Conservation (phyloP, 2,113 vertebrate species). For the Ifrita kowaldi region DNA sequence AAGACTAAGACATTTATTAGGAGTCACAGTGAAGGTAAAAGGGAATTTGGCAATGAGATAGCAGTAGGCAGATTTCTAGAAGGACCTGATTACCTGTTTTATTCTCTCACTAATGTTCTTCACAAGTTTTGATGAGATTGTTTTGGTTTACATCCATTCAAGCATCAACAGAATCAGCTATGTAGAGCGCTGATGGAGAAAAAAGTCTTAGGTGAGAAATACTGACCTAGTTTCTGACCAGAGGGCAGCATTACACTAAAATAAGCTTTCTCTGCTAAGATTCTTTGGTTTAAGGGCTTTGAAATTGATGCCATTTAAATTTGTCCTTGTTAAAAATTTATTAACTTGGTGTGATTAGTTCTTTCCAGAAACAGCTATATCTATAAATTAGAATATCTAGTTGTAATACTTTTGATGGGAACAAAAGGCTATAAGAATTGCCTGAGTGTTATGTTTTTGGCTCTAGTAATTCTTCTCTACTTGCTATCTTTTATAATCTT, state of each 20-base stretch:
- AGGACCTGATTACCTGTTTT: neutral
- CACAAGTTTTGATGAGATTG: neutral
- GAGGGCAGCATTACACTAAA: neutral
- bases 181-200: neutral
- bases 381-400: neutral
- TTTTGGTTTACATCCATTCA: neutral
- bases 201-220: neutral
- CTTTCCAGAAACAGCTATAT: neutral
- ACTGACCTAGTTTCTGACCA: neutral
- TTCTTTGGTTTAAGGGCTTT: neutral
- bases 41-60: neutral
- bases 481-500: neutral
- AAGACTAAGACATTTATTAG: neutral
- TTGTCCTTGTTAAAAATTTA: neutral
- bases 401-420: neutral
- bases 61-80: neutral
- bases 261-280: neutral
- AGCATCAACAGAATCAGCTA: neutral
- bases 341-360: neutral
- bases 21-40: neutral
- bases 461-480: neutral
- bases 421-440: neutral
- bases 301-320: neutral
- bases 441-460: neutral
- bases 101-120: neutral